Conservation (phyloP, 2,113 vertebrate genomes). For the Phylloscopus trochilus region DNA sequence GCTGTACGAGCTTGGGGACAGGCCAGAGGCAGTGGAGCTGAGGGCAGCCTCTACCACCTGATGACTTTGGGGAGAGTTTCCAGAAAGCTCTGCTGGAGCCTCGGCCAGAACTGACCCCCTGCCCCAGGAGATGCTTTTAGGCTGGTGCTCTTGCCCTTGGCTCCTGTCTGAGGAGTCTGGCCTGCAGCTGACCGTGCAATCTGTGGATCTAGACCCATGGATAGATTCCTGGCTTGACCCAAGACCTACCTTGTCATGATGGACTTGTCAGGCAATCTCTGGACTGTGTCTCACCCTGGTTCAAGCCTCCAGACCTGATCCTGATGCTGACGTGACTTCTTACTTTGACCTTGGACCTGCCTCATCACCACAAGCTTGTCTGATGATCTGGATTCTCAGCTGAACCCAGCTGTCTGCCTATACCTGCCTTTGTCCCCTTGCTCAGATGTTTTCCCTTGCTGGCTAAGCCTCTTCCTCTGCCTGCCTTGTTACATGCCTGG, state of each 20-base stretch:
- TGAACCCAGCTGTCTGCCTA: rapidly evolving
- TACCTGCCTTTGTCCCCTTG: neutral
- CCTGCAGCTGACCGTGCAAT: neutral
- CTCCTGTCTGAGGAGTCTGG: neutral
- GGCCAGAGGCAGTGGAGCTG: neutral
- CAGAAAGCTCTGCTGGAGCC: neutral
- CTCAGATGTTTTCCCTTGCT: neutral
- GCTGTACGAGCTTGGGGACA: rapidly evolving
- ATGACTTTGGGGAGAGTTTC: neutral
- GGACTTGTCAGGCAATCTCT: neutral
- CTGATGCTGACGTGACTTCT: neutral
- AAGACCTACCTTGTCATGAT: neutral
- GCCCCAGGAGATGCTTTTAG: neutral
- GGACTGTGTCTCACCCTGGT: neutral
- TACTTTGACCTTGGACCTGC: neutral
- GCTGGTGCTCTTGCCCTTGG: neutral
- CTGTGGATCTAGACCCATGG: neutral
- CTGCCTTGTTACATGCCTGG: rapidly evolving
- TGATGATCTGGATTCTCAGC: neutral
- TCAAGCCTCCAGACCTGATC: neutral
- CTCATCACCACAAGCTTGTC: neutral
- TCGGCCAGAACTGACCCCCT: neutral
- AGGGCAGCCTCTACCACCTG: neutral
- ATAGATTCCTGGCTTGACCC: neutral
- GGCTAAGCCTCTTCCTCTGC: neutral